A percentile compares a stretch with the other conserved stretches of the same genome.
These are phyloP conservation scores for Lydus trimaculatus DNA, from an alignment of 2,888 invertebrate genomes.

Conservation along the genomic window DNA sequence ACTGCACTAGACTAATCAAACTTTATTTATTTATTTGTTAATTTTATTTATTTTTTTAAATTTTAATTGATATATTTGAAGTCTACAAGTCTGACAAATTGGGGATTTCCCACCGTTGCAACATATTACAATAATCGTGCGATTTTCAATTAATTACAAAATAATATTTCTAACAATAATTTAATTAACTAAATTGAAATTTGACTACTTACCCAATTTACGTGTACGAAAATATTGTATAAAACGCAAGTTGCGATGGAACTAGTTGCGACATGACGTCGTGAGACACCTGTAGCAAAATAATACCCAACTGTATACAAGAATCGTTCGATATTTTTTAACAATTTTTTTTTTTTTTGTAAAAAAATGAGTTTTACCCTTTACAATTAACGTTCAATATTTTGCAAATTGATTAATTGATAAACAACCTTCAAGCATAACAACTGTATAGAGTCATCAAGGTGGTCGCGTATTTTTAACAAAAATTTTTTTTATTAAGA, in stretches of 20 bases:
- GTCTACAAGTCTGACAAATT: no score
- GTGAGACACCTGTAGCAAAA: slow-evolving; percentile 34
- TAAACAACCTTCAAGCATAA: neutral
- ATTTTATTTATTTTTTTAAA: no score
- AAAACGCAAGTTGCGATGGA: slow-evolving; percentile 36
- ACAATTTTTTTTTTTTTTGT: neutral
- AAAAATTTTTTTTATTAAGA: neutral
- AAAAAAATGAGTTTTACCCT: neutral
- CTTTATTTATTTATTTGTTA: no score
- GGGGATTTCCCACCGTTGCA: no score
- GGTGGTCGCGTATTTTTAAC: slow-evolving; percentile 4
- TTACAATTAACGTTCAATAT: neutral
- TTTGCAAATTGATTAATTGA: neutral
- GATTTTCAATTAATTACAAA: neutral
- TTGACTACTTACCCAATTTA: slow-evolving; percentile 52
- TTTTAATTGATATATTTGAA: no score
- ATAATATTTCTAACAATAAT: slow-evolving; percentile 1
- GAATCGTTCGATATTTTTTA: slow-evolving; percentile 26
- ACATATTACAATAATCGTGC: no score
- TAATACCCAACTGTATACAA: slow-evolving; percentile 41
- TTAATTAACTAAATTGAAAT: neutral
- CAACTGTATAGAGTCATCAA: neutral
- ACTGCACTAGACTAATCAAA: no score
- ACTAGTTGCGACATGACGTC: slow-evolving; percentile 43
- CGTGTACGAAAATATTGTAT: slow-evolving; percentile 51